Conservation (phyloP, 2,113 vertebrate species). For the Chlamydotis undulata region DNA sequence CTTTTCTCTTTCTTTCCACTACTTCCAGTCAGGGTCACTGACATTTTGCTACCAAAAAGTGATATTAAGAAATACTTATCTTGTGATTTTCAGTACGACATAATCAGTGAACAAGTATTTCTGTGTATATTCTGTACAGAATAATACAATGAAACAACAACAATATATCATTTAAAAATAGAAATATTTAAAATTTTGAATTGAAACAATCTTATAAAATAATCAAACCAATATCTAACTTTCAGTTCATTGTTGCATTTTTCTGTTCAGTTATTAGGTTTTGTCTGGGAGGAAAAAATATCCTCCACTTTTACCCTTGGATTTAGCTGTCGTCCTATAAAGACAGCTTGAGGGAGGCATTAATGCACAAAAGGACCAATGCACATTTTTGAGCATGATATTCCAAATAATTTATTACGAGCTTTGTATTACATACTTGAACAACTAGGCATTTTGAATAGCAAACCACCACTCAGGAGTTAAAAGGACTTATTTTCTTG, state of each 20-base stretch:
- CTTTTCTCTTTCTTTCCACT: not conserved
- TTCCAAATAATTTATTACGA: not conserved
- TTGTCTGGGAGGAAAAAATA: not conserved
- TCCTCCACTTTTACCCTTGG: not conserved
- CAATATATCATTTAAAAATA: not conserved
- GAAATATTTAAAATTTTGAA: not conserved
- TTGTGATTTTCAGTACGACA: not conserved
- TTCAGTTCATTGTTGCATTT: not conserved
- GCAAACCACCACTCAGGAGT: not conserved
- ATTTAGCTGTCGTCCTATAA: not conserved
- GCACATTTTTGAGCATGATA: not conserved
- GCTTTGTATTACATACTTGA: not conserved
- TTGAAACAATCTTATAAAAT: not conserved
- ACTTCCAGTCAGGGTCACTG: not conserved
- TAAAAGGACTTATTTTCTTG: not conserved
- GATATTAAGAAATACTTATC: not conserved
- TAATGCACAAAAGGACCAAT: not conserved
- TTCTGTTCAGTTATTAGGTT: not conserved
- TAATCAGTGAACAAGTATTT: not conserved
- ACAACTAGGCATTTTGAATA: not conserved
- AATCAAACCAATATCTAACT: not conserved
- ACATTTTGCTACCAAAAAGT: not conserved
- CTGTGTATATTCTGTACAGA: too few species aligned
- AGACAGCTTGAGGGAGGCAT: not conserved
- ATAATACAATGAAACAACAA: not conserved